A percentile compares a stretch with the other conserved stretches of the same genome.
Evolutionary conservation across 1,140 invertebrate species (phyloP).

Genomic region (Drosophila fuyamai): DNA sequence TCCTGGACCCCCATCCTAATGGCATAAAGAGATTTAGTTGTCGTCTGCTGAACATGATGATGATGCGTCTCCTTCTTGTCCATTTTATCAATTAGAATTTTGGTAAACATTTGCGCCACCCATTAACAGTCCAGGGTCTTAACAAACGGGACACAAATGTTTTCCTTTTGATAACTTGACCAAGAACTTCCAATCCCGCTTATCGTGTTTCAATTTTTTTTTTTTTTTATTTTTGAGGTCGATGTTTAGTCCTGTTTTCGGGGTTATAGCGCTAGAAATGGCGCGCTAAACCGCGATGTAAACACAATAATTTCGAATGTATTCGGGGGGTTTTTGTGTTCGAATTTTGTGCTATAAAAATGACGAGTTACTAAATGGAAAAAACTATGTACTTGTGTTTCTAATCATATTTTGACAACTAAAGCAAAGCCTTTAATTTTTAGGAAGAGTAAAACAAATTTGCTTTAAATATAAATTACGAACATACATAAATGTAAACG

Average conservation of each 20-base stretch:
- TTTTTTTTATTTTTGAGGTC: neutral
- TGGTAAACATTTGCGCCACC: slow-evolving; percentile 39
- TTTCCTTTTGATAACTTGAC: neutral
- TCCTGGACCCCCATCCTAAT: neutral
- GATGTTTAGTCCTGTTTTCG: neutral
- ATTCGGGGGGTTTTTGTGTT: slow-evolving; percentile 52
- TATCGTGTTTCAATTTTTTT: neutral
- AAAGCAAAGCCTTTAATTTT: slow-evolving; percentile 1
- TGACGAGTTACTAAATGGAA: slow-evolving; percentile 57
- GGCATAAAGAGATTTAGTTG: neutral
- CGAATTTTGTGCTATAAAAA: slow-evolving; percentile 72
- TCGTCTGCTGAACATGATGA: slow-evolving; percentile 20
- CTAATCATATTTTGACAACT: slow-evolving; percentile 46
- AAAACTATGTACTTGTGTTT: slow-evolving; percentile 40
- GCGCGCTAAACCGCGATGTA: slow-evolving; percentile 33
- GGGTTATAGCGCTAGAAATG: slow-evolving; percentile 3
- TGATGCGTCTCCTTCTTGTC: slow-evolving; percentile 57
- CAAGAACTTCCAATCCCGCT: neutral
- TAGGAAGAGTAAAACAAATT: too few species aligned
- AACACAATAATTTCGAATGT: slow-evolving; percentile 75
- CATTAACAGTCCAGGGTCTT: slow-evolving; percentile 38
- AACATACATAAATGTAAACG: too few species aligned
- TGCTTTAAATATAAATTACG: neutral
- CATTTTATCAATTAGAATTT: slow-evolving; percentile 58
- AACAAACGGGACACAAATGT: slow-evolving; percentile 9